Evolutionary conservation across 2,113 vertebrate species (phyloP), one percentile per base, ranked within the genome.

Genomic region (Nycticebus coucang): DNA sequence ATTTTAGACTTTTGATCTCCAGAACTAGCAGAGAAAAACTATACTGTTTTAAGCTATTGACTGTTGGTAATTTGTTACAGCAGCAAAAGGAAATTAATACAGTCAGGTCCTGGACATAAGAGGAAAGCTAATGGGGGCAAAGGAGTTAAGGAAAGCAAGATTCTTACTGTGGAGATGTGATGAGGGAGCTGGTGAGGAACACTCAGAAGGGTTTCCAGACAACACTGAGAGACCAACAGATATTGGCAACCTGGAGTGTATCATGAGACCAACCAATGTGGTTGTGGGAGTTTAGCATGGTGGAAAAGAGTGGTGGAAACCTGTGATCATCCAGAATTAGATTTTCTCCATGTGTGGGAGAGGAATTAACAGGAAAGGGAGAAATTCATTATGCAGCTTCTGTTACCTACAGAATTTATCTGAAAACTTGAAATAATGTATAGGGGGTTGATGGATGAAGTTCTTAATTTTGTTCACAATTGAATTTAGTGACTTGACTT

Each of bases 351-450:
- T 41, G 12, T 74, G 5, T 94, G 83, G 59, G 12, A 62, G 59
- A 93, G 26, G 53, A 87, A 62, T 77, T 69, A 18, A 28, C 14
- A 77, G 37, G 24, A 45, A 75, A 86, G 71, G 35, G 26, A 85
- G 45, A 78, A 75, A 33, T 71, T 35, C 14, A 41, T n/a, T 2
- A 28, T 62, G 21, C 4, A 28, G 37, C 75, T 79, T 92, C 37
- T 82, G 37, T 30, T 82, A 57, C 33, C 53, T 55, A 26, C 7
- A 91, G 75, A 18, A 41, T 81, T 96, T 81, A n/a, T 60, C 37
- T 69, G 77, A 87, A 82, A 86, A 81, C 64, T 72, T 71, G 75
- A 57, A 85, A 72, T 89, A 79, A 89, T 81, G 45, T 45, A 35
- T 41, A 15, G 21, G 18, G 14, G 11, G 30, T 41, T 53, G 62